Evolutionary conservation across 2,888 invertebrate species (phyloP), one percentile per base, ranked within the genome.

Genomic region (Xylocampa areola): DNA sequence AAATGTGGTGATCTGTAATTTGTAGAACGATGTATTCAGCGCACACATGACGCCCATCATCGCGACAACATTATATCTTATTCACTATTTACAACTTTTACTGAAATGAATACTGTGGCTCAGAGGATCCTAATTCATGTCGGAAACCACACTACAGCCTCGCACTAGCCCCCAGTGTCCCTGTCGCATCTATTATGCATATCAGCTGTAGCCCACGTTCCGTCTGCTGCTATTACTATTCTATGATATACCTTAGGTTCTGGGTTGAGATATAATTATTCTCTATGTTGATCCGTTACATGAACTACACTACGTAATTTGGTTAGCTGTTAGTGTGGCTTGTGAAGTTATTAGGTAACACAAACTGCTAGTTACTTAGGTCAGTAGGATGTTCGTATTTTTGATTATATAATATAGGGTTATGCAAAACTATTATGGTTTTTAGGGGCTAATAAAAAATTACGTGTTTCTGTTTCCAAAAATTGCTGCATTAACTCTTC

Each of bases 211-310:
- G 27, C 50, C 60, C 60, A 60, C 60, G 50, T 35, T 11, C n/a
- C 25, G 44, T 36, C 27, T 6, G 27, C 37, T 57, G 48, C 16
- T 67, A 16, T 41, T 51, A 37, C 45, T 47, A 68, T 62, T 54
- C 49, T 39, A 54, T 50, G 33, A 50, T 68, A 54, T 50, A 54
- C 68, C 37, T 23, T 23, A 23, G 32, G 54, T 68, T 54, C 63
- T 62, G 68, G 65, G 65, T 66, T 54, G 50, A 68, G 36, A 62
- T 50, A 54, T 68, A 43, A 54, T n/a, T n/a, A n/a, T 61, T 68
- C 45, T 41, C 43, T 41, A 68, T 54, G 41, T 54, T 49, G 47
- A 68, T 54, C 53, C 8, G 45, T 66, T 54, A 39, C 39, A 54
- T 50, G 45, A 35, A 43, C 32, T 41, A 41, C 27, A 17, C 30